phyloP scores from a whole-genome alignment of 53 echinoderm and acorn worm genomes.

The Zoroaster sp. region DNA sequence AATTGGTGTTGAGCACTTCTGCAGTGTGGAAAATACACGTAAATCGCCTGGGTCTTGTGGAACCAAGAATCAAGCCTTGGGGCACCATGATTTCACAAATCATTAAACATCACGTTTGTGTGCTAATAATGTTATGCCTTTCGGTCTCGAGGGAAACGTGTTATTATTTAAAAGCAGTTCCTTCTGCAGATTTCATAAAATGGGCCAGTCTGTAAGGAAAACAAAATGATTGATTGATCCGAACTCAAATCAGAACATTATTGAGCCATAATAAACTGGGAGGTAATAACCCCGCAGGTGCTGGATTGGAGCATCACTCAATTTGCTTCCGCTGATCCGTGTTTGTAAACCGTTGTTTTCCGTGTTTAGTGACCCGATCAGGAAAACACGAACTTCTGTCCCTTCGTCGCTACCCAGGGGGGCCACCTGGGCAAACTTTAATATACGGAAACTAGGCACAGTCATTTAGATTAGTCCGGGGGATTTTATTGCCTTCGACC shows the following conservation, averaged over 20 bases:
- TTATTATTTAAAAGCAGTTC: not conserved
- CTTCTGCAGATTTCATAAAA: not conserved
- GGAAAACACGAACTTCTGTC: not conserved
- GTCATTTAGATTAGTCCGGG: too few species aligned
- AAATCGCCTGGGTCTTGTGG: not conserved
- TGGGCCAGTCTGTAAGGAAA: not conserved
- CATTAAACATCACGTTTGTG: not conserved
- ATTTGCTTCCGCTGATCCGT: not conserved
- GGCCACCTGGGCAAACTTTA: too few species aligned
- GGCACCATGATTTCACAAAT: slow-evolving; percentile 1
- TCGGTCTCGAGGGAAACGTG: slow-evolving; percentile 15
- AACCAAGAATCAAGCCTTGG: not conserved
- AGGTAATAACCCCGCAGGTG: not conserved
- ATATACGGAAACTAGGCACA: too few species aligned
- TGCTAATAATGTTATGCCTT: slow-evolving; percentile 8
- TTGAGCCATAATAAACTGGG: not conserved
- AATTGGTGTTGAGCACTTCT: slow-evolving; percentile 29
- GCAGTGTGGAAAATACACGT: slow-evolving; percentile 7
- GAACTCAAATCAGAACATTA: slow-evolving; percentile 20
- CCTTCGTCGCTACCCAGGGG: not conserved
- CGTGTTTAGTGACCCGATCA: not conserved
- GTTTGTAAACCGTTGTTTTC: not conserved
- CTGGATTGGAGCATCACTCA: not conserved
- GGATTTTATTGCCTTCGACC: too few species aligned
- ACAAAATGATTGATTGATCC: not conserved